Evolutionary conservation across 2,888 invertebrate species (phyloP), one percentile per base, ranked within the genome.

Genomic region (Eupithecia dodoneata): DNA sequence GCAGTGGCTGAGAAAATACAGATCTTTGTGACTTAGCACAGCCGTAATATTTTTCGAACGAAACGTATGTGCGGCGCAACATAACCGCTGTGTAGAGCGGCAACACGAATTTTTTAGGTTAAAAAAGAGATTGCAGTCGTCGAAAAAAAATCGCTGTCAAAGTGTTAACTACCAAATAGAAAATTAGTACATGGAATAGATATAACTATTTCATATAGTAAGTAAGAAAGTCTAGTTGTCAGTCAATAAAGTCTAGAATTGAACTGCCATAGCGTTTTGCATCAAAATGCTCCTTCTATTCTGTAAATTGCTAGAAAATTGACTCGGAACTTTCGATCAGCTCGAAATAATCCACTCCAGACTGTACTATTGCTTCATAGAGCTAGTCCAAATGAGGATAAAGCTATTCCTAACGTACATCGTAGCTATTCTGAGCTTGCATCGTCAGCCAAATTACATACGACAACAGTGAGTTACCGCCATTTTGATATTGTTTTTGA

Each of bases 311-410:
- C 63, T 63, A 30, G 59, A 63, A 63, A 63, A 63, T 63, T 30
- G 15, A 42, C 66, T 66, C 66, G 6, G 15, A 66, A 66, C 42
- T 66, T 66, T 42, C 66, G 13, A 79, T 73, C 67, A 66, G 42
- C 42, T 66, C 2, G 15, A n/a, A 42, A 42, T 42, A 66, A 66
- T 66, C 66, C 15, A 66, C 66, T 42, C 42, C 66, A 42, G 15
- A 66, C 42, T 42, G 66, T 42, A 42, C 15, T 63, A 63, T 63
- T 63, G 63, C 63, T 63, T 30, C 63, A 63, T 63, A 63, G 63
- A 18, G 63, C 63, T 18, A 59, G n/a, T 59, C 18, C 59, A 55
- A n/a, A 18, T 18, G n/a, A 59, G 59, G 9, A 59, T 59, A 59
- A 18, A 59, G 59, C 59, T 63, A 63, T 63, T 63, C 63, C 63